A percentile compares a stretch with the other conserved stretches of the same genome.
Conservation (phyloP, 2,888 invertebrate genomes). For the Gnatocerus cornutus region DNA sequence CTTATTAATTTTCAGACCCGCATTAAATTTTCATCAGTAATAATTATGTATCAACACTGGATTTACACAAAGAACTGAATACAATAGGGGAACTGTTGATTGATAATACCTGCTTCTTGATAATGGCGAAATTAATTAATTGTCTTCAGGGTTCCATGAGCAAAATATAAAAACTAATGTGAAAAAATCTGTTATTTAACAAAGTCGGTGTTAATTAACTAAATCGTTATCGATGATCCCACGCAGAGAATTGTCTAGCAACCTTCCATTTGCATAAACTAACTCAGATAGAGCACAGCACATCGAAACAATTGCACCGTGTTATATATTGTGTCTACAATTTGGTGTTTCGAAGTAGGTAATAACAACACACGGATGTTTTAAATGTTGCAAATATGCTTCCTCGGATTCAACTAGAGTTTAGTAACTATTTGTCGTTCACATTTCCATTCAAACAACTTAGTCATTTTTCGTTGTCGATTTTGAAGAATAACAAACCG, state of each 20-base stretch:
- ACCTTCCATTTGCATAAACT: not conserved
- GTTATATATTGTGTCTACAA: slow-evolving; percentile 1
- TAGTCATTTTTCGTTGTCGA: slow-evolving; percentile 26
- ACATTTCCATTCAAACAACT: slow-evolving; percentile 11
- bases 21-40: no score
- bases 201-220: no score
- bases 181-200: no score
- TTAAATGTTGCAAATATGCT: not conserved
- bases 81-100: no score
- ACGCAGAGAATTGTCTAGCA: not conserved
- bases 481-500: slow-evolving; percentile 28
- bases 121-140: no score
- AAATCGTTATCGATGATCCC: not conserved
- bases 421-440: slow-evolving; percentile 15
- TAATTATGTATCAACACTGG: no score
- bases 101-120: no score
- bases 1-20: slow-evolving; percentile 16
- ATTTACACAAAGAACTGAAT: no score
- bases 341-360: not conserved
- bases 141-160: no score
- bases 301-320: not conserved
- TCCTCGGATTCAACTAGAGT: not conserved
- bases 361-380: not conserved
- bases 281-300: not conserved
- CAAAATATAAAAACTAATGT: no score